phyloP scores from a whole-genome alignment of 1,140 invertebrate genomes.

The Drosophila punjabiensis region DNA sequence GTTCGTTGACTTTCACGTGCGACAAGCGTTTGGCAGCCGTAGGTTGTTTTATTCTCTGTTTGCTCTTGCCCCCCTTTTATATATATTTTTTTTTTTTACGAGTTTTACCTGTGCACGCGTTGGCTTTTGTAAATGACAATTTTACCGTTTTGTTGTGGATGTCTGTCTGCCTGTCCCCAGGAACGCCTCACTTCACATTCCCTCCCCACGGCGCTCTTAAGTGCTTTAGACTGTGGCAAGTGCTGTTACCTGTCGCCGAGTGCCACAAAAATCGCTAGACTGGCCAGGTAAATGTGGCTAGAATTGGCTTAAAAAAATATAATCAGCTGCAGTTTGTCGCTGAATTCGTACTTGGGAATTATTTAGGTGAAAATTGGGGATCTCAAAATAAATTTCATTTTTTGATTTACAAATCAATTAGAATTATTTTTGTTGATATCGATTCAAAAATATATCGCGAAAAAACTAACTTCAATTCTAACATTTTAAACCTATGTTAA shows the following conservation, averaged over 20 bases:
- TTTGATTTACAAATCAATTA: background rate
- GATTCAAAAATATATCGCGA: background rate
- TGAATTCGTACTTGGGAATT: background rate
- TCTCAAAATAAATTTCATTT: background rate
- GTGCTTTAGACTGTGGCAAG: conserved; percentile 51
- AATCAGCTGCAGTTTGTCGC: background rate
- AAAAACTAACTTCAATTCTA: background rate
- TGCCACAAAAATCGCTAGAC: conserved; percentile 18
- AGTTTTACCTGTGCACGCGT: conserved; percentile 52
- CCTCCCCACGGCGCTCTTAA: conserved; percentile 38
- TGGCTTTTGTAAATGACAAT: conserved; percentile 78
- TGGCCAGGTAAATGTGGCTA: background rate
- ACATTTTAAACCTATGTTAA: background rate
- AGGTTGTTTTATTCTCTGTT: conserved; percentile 40
- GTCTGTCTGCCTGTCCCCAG: conserved; percentile 31
- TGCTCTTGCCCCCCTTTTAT: conserved; percentile 25
- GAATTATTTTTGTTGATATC: background rate
- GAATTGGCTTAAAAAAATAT: background rate
- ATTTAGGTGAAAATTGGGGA: no score
- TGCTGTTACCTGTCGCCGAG: conserved; percentile 17
- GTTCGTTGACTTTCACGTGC: conserved; percentile 81
- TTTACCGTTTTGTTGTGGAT: conserved; percentile 75
- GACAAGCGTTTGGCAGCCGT: conserved; percentile 48
- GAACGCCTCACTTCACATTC: conserved; percentile 22
- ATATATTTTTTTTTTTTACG: conserved; percentile 23